Percentiles rank a stretch among this genome's conserved stretches.
phyloP scores from a whole-genome alignment of 2,113 vertebrate genomes.

The Chiloscyllium plagiosum region DNA sequence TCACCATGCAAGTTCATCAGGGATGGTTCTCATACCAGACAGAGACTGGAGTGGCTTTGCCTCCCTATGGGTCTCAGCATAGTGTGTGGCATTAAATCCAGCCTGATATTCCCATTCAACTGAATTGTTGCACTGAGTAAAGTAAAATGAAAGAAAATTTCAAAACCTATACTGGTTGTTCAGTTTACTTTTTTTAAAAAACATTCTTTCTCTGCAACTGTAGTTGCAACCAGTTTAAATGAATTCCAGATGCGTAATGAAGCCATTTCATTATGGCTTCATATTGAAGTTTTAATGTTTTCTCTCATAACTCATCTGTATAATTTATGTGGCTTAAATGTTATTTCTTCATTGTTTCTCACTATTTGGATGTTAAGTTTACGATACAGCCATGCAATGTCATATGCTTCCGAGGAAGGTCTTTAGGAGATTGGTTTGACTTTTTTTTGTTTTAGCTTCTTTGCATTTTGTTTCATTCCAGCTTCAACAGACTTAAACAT shows the following conservation, averaged over 20 bases:
- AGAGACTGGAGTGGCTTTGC: not conserved
- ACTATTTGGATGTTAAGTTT: slow-evolving; percentile 15
- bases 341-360: not conserved
- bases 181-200: not conserved
- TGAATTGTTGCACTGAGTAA: not conserved
- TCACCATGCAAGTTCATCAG: too few species aligned
- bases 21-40: too few species aligned
- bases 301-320: not conserved
- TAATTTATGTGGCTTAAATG: not conserved
- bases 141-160: not conserved
- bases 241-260: not conserved
- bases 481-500: not conserved
- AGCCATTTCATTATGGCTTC: not conserved
- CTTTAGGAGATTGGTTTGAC: not conserved
- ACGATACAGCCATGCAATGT: slow-evolving; percentile 15
- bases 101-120: not conserved
- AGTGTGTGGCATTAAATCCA: not conserved
- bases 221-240: not conserved
- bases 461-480: slow-evolving; percentile 14
- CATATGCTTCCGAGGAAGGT: not conserved
- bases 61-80: not conserved
- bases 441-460: not conserved
- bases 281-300: not conserved
- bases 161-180: not conserved
- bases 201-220: not conserved